Percentiles rank a stretch among this genome's conserved stretches.
phyloP scores from a whole-genome alignment of 2,113 vertebrate species.

The Microcebus ravelobensis region DNA sequence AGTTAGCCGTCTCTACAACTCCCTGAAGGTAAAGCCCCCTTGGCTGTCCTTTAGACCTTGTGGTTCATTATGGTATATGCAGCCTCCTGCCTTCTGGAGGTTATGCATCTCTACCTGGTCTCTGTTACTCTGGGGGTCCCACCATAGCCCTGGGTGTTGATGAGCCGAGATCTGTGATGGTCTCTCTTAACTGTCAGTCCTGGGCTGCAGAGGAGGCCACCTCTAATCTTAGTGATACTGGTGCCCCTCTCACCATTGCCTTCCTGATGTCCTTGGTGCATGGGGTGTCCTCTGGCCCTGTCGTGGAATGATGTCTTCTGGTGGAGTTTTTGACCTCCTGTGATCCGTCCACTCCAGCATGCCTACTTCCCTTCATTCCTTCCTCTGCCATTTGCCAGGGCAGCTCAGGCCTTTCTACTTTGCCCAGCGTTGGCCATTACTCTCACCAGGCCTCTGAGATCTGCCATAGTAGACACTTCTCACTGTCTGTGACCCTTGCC shows the following conservation, averaged over 20 bases:
- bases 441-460: background rate
- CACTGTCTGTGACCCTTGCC: background rate
- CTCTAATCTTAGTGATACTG: background rate
- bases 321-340: background rate
- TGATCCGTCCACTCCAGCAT: background rate
- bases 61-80: background rate
- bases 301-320: background rate
- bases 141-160: background rate
- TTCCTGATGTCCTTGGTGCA: background rate
- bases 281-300: background rate
- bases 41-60: background rate
- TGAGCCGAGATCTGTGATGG: background rate
- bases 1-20: background rate
- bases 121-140: background rate
- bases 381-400: background rate
- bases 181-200: background rate
- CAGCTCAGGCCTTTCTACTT: background rate
- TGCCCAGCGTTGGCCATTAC: background rate
- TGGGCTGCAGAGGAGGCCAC: background rate
- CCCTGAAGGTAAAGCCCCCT: background rate
- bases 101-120: background rate
- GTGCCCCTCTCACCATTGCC: background rate
- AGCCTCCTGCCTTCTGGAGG: background rate
- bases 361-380: background rate
- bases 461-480: background rate